Base-by-base conservation (phyloP, 2,888 invertebrate species). In the Drosophila cyrtoloma region DNA sequence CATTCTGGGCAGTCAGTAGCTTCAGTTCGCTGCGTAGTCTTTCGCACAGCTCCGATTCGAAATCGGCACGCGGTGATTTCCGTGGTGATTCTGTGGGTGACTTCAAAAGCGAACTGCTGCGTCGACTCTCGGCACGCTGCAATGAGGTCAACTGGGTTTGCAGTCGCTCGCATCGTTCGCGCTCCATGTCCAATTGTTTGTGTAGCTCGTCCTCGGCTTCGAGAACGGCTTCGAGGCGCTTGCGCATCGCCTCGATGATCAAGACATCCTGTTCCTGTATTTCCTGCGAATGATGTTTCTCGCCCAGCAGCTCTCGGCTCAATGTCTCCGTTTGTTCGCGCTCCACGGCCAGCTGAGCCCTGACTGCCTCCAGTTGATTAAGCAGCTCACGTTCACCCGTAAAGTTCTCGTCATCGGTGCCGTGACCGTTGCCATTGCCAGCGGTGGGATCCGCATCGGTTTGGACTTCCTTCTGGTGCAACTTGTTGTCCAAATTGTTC, bases 261-360 rank as follows among this genome's bases (percentile, higher is more conserved):
- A 95, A 94, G 1, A 95, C 95, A 92, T 96, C 96, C 91, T 96
- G 96, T 33, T 95, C 94, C 93, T 96, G 94, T 50, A 94, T 92
- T 10, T 93, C 91, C 60, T 95, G 94, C 0, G 95, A 94, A 50
- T 94, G 94, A 53, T 95, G 94, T 82, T 95, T 95, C 85, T 96
- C 95, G 32, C 95, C 93, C 67, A 95, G 94, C 19, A 96, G 91
- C 70, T 95, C 93, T 42, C 94, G 93, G 81, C 95, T 94, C 60
- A 96, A 91, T 32, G 95, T 94, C 5, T 94, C 94, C 30, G 94
- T 94, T 67, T 93, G 91, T 12, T 92, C 92, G 1, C 92, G 88
- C 64, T 92, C 92, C 10, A 92, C 81, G 14, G 84, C 67, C 14
- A 93, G 68, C 62, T 93, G 93, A 1, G 90, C 86, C 3, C 84